Evolutionary conservation across 2,797 vertebrate species (phyloP), one percentile per base, ranked within the genome.

Genomic region (Channa striata): DNA sequence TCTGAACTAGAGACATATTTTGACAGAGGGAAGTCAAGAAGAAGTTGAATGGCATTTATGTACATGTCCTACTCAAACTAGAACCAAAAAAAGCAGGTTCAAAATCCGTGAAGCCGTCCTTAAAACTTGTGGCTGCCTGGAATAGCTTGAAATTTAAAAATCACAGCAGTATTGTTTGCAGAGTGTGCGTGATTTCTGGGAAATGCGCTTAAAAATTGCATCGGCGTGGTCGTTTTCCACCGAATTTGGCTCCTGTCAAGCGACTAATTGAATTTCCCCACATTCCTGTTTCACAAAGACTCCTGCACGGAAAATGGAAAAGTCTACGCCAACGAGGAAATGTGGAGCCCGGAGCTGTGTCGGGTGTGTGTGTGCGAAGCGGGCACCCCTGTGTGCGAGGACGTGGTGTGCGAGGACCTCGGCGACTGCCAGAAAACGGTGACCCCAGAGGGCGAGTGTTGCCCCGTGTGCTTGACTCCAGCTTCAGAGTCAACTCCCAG

Each of bases 371-470:
- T 89, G 56, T 92, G 91, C 2, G 65, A 89, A 2, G 43, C 2
- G 49, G 91, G 91, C 14, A 60, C 39, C 0, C 1, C 53, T 0
- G 12, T 85, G 23, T 92, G 91, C 33, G 89, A 92, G 33, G 60
- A 74, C 0, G 70, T 91, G 59, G 11, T 82, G 0, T 92, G 90
- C 9, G 83, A 90, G 51, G 82, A 88, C 74, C 73, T 90, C 0
- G 54, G 73, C 0, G 36, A 51, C 74, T 91, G 90, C 43, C 21
- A 50, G 67, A 46, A 87, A 33, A 63, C 68, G 0, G 20, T 68
- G 69, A 88, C 75, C 61, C 87, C 88, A 0, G 80, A 87, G 9
- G 87, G 88, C 57, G 83, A 92, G 74, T 92, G 91, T n/a, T 92
- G 91, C 70, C 91, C 91, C 0, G 71, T 87, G 58, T 92, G 91